Base-by-base conservation (phyloP, 2,888 invertebrate species). In the Dilophus febrilis region DNA sequence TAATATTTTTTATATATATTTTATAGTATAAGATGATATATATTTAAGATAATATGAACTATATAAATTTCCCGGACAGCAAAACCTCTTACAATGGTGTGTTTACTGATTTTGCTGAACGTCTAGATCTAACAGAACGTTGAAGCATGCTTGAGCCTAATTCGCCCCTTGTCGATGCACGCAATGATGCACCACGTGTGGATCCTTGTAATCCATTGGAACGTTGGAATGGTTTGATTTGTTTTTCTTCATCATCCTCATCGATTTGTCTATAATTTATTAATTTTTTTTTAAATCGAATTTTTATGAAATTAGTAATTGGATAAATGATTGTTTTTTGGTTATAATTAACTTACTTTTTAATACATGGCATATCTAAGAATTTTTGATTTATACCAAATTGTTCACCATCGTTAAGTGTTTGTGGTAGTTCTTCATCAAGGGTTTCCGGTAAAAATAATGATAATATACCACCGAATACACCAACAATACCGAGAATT, bases 381-480 rank as follows among this genome's bases (percentile, higher is more conserved):
- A 87, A 75, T 46, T 67, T 72, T 59, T 87, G 87, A 42, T 80
- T 71, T 42, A 68, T 70, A 3, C 87, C 88, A 50, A 88, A 88
- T 51, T 80, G 71, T 63, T 88, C 87, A 11, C 88, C 88, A 54
- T 90, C 88, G 45, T 74, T 75, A 8, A 90, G 61, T 1, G 86
- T 85, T 57, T 87, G 87, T 0, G 88, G 88, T 56, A 90, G 67
- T 51, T 85, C 85, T 35, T 80, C 78, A 55, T 82, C 81, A 51
- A 87, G 68, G 1, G 88, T 88, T 65, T 90, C 88, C 0, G 88
- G 87, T 3, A 90, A 64, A 50, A 84, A 74, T 1, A 88, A 67
- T 33, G 82, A 74, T n/a, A 87, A 59, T 2, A 77, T 50, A 1
- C 86, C 87, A 0, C 85, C 85, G 0, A 71, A 38, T 4, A 87